These are phyloP conservation scores for Drosophila pseudotalamancana DNA, from an alignment of 2,888 invertebrate species.

Conservation along the genomic window DNA sequence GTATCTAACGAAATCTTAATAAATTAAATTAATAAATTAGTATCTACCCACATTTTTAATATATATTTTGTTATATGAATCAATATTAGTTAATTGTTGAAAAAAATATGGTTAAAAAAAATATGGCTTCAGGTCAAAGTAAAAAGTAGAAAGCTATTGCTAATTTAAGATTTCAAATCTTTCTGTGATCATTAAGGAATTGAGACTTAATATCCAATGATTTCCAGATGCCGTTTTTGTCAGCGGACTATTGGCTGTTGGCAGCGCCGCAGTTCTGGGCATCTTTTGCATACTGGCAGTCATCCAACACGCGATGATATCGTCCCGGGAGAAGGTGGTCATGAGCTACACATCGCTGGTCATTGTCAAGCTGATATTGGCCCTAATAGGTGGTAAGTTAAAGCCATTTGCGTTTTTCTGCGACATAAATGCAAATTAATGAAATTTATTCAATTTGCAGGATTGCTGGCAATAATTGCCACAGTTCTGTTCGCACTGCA, in stretches of 20 bases:
- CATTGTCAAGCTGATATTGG: conserved; percentile 91
- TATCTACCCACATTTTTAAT: too few relatives aligned
- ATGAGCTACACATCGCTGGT: conserved; percentile 91
- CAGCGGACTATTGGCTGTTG: conserved; percentile 91
- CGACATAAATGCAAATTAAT: not conserved
- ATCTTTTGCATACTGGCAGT: conserved; percentile 92
- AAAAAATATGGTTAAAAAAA: not conserved
- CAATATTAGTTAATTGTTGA: not conserved
- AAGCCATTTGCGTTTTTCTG: not conserved
- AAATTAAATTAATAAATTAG: too few relatives aligned
- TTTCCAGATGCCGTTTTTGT: conserved; percentile 91
- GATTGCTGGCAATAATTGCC: conserved; percentile 91
- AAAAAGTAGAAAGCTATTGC: too few relatives aligned
- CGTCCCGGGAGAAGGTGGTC: conserved; percentile 92
- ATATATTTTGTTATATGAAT: too few relatives aligned
- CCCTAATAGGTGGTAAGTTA: conserved; percentile 90
- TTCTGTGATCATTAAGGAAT: not conserved
- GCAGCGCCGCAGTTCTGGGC: conserved; percentile 90
- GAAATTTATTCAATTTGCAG: conserved; percentile 83
- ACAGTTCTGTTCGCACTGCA: conserved; percentile 93
- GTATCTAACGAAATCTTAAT: too few relatives aligned
- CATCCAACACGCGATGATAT: conserved; percentile 94
- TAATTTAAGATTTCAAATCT: not conserved
- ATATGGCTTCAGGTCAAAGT: too few relatives aligned
- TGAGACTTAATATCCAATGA: not conserved